These are phyloP conservation scores for Phataginus tetradactyla DNA, from an alignment of 2,797 vertebrate species.

Conservation along the genomic window DNA sequence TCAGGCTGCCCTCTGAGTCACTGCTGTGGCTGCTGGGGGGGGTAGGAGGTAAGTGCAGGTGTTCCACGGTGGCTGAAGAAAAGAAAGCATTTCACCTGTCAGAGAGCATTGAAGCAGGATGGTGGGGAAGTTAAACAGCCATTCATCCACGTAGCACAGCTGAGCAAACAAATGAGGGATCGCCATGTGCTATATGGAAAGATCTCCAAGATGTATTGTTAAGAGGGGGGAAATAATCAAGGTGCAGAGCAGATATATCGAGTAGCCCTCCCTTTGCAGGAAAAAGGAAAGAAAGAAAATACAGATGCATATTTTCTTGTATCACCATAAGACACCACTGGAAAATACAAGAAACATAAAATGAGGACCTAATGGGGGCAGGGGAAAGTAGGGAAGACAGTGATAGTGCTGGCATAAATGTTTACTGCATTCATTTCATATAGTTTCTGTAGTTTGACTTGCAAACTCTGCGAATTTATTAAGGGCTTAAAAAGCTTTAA, in stretches of 20 bases:
- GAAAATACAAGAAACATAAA: not conserved
- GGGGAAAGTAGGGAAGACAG: too few relatives aligned
- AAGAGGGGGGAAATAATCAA: fast-evolving
- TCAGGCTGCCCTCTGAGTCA: constrained; percentile 97
- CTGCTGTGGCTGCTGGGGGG: constrained; percentile 98
- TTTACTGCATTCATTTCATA: not conserved
- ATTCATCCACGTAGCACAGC: fast-evolving
- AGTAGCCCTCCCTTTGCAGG: not conserved
- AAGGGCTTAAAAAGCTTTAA: not conserved
- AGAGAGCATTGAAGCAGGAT: not conserved
- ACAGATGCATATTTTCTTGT: not conserved
- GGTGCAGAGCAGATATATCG: not conserved
- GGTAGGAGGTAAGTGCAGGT: constrained; percentile 96
- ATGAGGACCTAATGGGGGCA: not conserved
- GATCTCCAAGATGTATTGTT: not conserved
- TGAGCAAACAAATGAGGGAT: not conserved
- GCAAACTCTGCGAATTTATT: not conserved
- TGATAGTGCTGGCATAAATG: not conserved
- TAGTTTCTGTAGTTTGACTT: not conserved
- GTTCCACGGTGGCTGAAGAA: constrained; percentile 88
- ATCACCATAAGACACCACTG: not conserved
- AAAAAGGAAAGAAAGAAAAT: not conserved
- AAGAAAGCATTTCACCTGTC: not conserved
- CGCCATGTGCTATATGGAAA: fast-evolving
- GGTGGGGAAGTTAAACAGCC: fast-evolving